Evolutionary conservation across 2,113 vertebrate genomes (phyloP).

Genomic region (Gambusia affinis): DNA sequence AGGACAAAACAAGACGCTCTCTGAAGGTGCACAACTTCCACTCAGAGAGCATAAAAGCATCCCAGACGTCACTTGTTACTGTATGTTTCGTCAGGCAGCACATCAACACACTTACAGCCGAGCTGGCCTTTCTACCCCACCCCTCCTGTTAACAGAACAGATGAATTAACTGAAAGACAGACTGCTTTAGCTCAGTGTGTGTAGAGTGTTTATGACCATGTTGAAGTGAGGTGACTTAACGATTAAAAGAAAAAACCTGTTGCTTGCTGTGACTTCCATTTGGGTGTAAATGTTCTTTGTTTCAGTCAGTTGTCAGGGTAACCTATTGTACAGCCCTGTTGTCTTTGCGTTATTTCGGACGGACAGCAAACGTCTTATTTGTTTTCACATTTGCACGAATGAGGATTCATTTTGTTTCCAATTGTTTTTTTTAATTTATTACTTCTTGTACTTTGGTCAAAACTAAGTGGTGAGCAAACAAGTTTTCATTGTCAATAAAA

Average conservation of each 20-base stretch:
- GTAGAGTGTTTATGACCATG: conserved; percentile 87
- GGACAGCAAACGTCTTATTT: conserved; percentile 69
- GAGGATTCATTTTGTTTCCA: conserved; percentile 77
- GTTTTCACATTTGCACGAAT: conserved; percentile 89
- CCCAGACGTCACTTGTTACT: conserved; percentile 45
- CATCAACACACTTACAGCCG: conserved; percentile 55
- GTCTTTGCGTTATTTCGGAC: conserved; percentile 90
- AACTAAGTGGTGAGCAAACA: conserved; percentile 91
- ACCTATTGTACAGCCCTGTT: conserved; percentile 64
- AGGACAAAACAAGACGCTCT: conserved; percentile 51
- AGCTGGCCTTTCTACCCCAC: conserved; percentile 67
- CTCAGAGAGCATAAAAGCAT: conserved; percentile 38
- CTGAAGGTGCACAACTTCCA: conserved; percentile 57
- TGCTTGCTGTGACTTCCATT: conserved; percentile 93
- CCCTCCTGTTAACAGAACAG: conserved; percentile 46
- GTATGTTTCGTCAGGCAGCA: conserved; percentile 51
- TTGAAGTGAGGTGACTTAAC: conserved; percentile 82
- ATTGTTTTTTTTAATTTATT: conserved; percentile 76
- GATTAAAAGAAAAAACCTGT: conserved; percentile 72
- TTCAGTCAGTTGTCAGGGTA: conserved; percentile 65
- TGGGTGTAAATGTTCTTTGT: conserved; percentile 86
- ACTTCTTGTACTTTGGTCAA: conserved; percentile 91
- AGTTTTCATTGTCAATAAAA: conserved; percentile 90
- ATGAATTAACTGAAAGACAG: conserved; percentile 90
- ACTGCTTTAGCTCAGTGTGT: conserved; percentile 80